These are phyloP conservation scores for Diplazon laetatorius DNA, from an alignment of 2,888 invertebrate genomes.

Conservation along the genomic window DNA sequence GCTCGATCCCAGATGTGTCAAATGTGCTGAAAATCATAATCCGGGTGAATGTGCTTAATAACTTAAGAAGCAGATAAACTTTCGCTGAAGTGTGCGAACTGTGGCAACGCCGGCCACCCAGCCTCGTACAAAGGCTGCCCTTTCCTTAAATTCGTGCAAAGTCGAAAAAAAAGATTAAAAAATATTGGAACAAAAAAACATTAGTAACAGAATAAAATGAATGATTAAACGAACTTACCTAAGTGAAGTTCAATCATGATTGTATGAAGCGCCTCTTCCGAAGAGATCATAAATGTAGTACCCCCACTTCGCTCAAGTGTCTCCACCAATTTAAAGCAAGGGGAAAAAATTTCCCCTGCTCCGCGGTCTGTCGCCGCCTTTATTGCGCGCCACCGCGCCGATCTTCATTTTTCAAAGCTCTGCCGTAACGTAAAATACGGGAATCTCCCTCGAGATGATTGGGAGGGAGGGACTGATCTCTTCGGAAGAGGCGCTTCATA, in stretches of 20 bases:
- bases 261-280: constrained; percentile 45
- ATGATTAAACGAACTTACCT: constrained; percentile 50
- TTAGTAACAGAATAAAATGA: not conserved
- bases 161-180: too few relatives aligned
- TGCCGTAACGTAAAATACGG: constrained; percentile 20
- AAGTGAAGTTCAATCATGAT: constrained; percentile 39
- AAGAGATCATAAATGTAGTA: constrained; percentile 50
- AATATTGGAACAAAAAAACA: too few relatives aligned
- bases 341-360: constrained; percentile 18
- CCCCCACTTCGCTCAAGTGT: constrained; percentile 41
- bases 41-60: too few relatives aligned
- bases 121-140: too few relatives aligned
- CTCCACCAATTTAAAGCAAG: constrained; percentile 43
- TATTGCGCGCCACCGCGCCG: not conserved
- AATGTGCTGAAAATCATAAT: too few relatives aligned
- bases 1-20: too few relatives aligned
- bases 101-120: too few relatives aligned
- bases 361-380: not conserved
- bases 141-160: too few relatives aligned
- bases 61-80: too few relatives aligned
- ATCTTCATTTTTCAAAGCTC: constrained; percentile 28
- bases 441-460: too few relatives aligned
- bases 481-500: constrained; percentile 21
- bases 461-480: constrained; percentile 22
- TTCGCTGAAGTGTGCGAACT: too few relatives aligned